phyloP scores from a whole-genome alignment of 2,113 vertebrate species.

The Heterocephalus glaber region DNA sequence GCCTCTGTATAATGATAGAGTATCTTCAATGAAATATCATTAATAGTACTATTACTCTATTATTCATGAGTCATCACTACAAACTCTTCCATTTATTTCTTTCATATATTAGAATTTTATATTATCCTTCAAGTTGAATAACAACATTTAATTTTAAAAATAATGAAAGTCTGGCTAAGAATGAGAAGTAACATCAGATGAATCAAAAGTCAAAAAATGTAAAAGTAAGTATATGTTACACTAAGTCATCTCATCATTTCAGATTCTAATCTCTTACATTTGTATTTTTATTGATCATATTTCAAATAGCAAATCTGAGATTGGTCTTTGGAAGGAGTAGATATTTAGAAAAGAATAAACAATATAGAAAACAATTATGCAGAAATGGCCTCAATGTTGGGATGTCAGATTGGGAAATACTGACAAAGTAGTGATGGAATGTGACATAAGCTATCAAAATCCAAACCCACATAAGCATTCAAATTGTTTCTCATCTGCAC shows the following conservation, averaged over 20 bases:
- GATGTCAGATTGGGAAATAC: slow-evolving; percentile 12
- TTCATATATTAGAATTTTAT: neutral
- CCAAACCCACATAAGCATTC: slow-evolving; percentile 39
- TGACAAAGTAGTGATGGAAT: slow-evolving; percentile 39
- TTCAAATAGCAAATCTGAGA: neutral
- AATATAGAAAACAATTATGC: neutral
- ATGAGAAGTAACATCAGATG: neutral
- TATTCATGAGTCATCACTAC: neutral
- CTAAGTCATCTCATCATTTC: neutral
- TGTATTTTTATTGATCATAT: neutral
- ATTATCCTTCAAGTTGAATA: neutral
- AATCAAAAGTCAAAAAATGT: neutral
- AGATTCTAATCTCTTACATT: neutral
- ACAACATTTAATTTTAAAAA: slow-evolving; percentile 40
- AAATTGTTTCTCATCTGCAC: slow-evolving; percentile 43
- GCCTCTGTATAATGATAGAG: fast-evolving
- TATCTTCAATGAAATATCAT: neutral
- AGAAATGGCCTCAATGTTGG: neutral
- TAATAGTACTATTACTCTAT: neutral
- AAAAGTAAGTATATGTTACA: neutral
- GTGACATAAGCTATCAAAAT: neutral
- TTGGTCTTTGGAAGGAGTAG: neutral
- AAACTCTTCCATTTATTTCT: neutral
- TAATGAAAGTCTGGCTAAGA: neutral
- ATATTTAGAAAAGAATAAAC: neutral